These are phyloP conservation scores for Ypsolopha sequella DNA, from an alignment of 2,888 invertebrate genomes.

Conservation along the genomic window DNA sequence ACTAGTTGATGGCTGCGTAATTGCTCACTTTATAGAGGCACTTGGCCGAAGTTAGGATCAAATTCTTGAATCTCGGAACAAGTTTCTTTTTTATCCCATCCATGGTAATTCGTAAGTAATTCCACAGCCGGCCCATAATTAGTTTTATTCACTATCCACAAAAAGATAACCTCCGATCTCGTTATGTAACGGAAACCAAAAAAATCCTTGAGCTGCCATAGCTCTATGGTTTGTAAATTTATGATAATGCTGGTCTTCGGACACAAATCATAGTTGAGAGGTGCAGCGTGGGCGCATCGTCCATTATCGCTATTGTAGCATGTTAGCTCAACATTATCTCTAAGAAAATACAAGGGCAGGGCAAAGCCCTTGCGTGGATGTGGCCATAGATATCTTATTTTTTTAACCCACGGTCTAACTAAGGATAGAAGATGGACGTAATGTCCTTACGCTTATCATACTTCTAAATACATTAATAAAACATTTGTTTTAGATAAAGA, in stretches of 20 bases:
- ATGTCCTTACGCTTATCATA: neutral
- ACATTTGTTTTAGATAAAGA: no score
- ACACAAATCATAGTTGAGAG: conserved; percentile 5
- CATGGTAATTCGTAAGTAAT: neutral
- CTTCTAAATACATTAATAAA: neutral
- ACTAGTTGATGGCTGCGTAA: no score
- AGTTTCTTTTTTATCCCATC: neutral
- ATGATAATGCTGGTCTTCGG: conserved; percentile 9
- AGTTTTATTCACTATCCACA: neutral
- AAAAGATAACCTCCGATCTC: neutral
- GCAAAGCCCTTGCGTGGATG: neutral
- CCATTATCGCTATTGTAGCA: conserved; percentile 22
- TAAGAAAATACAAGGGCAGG: conserved; percentile 2
- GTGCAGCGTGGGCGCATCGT: conserved; percentile 24
- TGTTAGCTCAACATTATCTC: conserved; percentile 20
- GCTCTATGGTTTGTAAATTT: conserved; percentile 2
- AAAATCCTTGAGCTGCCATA: conserved; percentile 4
- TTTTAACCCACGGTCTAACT: neutral
- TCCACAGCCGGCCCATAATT: neutral
- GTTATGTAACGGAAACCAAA: neutral
- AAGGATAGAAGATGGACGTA: neutral
- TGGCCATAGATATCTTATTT: neutral
- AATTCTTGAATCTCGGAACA: no score
- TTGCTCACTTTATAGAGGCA: no score
- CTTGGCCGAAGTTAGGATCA: no score